Percentiles rank a stretch among this genome's conserved stretches.
phyloP scores from a whole-genome alignment of 1,140 invertebrate genomes.

The Musca vetustissima region DNA sequence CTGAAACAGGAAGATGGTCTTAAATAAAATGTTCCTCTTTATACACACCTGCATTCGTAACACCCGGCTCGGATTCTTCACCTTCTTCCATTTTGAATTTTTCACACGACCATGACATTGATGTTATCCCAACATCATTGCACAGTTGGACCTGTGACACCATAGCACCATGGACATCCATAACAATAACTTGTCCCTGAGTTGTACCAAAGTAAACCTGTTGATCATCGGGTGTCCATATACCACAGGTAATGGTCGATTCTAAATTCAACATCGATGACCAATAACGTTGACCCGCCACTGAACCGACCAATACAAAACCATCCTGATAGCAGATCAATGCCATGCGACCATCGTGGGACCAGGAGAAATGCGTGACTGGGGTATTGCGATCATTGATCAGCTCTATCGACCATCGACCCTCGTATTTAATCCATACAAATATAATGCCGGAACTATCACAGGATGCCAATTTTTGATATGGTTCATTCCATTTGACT shows the following conservation, averaged over 20 bases:
- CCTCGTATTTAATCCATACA: conserved; percentile 99
- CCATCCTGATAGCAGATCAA: conserved; percentile 98
- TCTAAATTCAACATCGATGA: conserved; percentile 95
- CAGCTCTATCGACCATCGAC: conserved; percentile 97
- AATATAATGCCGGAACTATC: conserved; percentile 98
- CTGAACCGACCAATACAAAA: conserved; percentile 94
- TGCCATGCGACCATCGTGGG: conserved; percentile 96
- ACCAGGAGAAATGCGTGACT: conserved; percentile 97
- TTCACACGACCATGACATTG: conserved; percentile 95
- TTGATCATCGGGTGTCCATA: conserved; percentile 97
- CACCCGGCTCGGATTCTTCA: conserved; percentile 67
- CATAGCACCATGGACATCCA: conserved; percentile 95
- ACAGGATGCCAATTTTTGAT: conserved; percentile 96
- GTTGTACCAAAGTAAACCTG: conserved; percentile 96
- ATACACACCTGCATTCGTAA: conserved; percentile 53
- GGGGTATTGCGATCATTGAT: conserved; percentile 97
- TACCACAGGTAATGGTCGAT: conserved; percentile 90
- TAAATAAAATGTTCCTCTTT: too few relatives aligned
- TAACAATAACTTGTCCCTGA: conserved; percentile 89
- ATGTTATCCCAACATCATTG: conserved; percentile 78
- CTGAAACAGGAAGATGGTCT: too few relatives aligned
- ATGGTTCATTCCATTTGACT: conserved; percentile 98
- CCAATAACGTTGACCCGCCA: conserved; percentile 97
- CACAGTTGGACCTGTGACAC: conserved; percentile 85
- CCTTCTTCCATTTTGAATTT: conserved; percentile 98